A percentile compares a stretch with the other conserved stretches of the same genome.
phyloP scores from a whole-genome alignment of 2,888 invertebrate species.

The Patella depressa region DNA sequence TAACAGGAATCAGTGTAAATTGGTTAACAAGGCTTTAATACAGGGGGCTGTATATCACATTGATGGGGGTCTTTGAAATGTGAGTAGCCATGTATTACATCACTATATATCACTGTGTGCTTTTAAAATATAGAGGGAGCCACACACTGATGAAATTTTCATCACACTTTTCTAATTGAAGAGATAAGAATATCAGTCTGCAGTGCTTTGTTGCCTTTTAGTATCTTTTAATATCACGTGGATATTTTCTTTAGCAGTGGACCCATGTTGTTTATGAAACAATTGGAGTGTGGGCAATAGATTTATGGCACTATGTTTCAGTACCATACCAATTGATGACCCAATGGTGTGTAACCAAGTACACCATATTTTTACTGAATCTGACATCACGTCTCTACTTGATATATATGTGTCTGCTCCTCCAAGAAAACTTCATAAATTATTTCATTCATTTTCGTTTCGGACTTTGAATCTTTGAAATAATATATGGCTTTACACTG shows the following conservation, averaged over 20 bases:
- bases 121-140: not conserved
- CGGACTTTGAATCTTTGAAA: no score
- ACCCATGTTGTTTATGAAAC: slow-evolving; percentile 1
- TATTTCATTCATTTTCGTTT: no score
- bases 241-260: not conserved
- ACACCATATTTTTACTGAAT: no score
- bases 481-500: no score
- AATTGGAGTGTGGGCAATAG: not conserved
- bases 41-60: slow-evolving; percentile 7
- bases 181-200: not conserved
- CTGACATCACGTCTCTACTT: no score
- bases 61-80: not conserved
- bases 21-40: slow-evolving; percentile 9
- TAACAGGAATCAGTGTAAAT: not conserved
- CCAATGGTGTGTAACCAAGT: no score
- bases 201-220: slow-evolving; percentile 1
- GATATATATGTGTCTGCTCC: no score
- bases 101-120: not conserved
- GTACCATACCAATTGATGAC: no score
- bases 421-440: no score
- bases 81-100: not conserved
- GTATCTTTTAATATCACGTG: slow-evolving; percentile 1
- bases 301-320: not conserved
- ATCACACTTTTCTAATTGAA: not conserved
- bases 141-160: not conserved